Evolutionary conservation across 2,888 invertebrate genomes (phyloP), one percentile per base, ranked within the genome.

Genomic region (Cheilosia grossa): DNA sequence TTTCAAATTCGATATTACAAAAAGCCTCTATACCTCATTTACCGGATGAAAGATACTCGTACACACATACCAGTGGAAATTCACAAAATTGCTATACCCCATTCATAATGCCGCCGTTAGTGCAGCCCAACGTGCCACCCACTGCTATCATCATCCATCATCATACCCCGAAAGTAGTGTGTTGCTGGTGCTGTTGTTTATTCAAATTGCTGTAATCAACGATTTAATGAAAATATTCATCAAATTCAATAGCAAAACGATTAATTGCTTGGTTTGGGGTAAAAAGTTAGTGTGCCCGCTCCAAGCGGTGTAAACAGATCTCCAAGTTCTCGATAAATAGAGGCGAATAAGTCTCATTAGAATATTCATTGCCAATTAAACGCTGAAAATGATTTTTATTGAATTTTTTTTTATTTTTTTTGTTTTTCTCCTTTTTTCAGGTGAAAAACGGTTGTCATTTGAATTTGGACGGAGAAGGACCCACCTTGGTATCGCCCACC

Each of bases 1-100:
- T 81, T 81, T 81, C 75, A 81, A 85, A 77, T 81, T 85, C 75
- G 70, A 85, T 85, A 85, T 81, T 80, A 81, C 72, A 77, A 81
- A 77, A 81, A 77, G 77, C 67, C 54, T 73, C 51, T 53, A n/a
- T n/a, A 49, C 44, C 19, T 58, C 63, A 58, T 73, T 67, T 75
- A 59, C 21, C 59, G 21, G 13, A 42, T 59, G 77, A 67, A 59
- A 74, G 59, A 69, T 69, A 59, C 42, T 19, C 19, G 17, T 44
- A 54, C 24, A 33, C 17, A 27, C 33, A 54, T 69, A 67, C 72
- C 49, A 59, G 75, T 85, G 66, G 59, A 72, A 85, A 85, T 80
- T 70, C 58, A 80, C 70, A 58, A 83, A 83, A 85, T 80, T 30
- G 9, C 72, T 47, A 61, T 75, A 47, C 53, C 59, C 51, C 42